Percentiles rank a stretch among this genome's conserved stretches.
Conservation (phyloP, 2,113 vertebrate species). For the Zootoca vivipara region DNA sequence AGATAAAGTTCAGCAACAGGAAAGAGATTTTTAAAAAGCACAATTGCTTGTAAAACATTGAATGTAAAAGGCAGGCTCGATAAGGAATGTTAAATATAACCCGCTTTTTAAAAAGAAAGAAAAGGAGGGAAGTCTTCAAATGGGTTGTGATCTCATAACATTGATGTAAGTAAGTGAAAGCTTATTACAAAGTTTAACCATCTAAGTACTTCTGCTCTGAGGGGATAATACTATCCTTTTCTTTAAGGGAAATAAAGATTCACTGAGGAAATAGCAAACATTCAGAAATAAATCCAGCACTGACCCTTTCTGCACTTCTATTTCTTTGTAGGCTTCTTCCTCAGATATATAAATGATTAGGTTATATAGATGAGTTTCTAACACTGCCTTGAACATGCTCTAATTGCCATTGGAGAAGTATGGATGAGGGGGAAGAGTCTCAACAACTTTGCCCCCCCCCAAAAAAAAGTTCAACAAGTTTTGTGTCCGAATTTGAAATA, state of each 20-base stretch:
- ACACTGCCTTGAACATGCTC: not conserved
- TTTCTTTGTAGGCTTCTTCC: not conserved
- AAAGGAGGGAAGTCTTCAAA: not conserved
- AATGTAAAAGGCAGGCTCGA: not conserved
- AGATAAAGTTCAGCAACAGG: constrained; percentile 37
- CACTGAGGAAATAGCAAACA: not conserved
- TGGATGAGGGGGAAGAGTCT: not conserved
- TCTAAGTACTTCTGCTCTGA: not conserved
- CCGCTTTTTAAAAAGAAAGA: not conserved
- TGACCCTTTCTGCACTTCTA: not conserved
- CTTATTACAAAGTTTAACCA: not conserved
- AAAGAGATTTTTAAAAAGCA: constrained; percentile 42
- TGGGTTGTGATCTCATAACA: not conserved
- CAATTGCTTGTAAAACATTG: constrained; percentile 36
- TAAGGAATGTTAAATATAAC: constrained; percentile 25
- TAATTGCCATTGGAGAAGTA: not conserved
- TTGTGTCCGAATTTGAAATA: no score
- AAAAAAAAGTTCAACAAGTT: no score
- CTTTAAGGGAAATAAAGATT: not conserved
- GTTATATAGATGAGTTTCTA: not conserved
- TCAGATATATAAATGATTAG: not conserved
- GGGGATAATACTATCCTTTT: not conserved
- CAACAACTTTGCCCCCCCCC: no score
- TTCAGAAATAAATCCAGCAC: not conserved
- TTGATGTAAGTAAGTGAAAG: not conserved